Base-by-base conservation (phyloP, 2,888 invertebrate genomes). In the Lordiphosa fenestrarum region DNA sequence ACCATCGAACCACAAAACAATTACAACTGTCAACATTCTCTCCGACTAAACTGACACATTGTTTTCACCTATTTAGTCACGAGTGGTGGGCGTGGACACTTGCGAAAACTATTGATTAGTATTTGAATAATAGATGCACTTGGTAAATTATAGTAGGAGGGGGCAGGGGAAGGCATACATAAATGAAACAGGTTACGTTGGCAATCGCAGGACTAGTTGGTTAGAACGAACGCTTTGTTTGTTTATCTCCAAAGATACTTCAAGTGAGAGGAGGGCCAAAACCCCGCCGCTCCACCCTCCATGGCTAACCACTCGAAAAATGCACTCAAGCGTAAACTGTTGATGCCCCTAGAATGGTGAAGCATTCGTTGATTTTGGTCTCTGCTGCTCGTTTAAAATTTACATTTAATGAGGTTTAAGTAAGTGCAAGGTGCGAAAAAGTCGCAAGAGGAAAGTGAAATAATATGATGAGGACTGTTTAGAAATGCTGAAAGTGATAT, bases 351-450 rank as follows among this genome's bases (percentile, higher is more conserved):
- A 36, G 44, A 61, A 50, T 40, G 39, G 10, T 25, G 19, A 41
- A 51, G 58, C 41, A 61, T 52, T 59, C 58, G 63, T 55, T 59
- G 53, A 55, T 50, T 57, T 41, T 42, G 13, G 53, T 30, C 7
- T 7, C 44, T 35, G 19, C 4, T 30, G 3, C 61, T 67, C 62
- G 60, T 61, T 59, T 44, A 30, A 73, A 82, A 82, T 80, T 80
- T 80, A 68, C 78, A 80, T 80, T 78, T 80, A 78, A 80, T 80
- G 80, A 82, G 76, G 69, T 75, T 71, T 71, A 71, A 71, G 69
- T 61, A 67, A 70, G 47, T 64, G 63, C 53, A 71, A 80, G 76
- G 71, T 73, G 75, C 56, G 62, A 69, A 71, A 67, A 69, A 64
- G 15, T 7, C 7, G 7, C 25, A 10, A 41, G 12, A 42, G 42